Percentiles rank a stretch among this genome's conserved stretches.
phyloP scores from a whole-genome alignment of 2,888 invertebrate genomes.

The Drosophila paramelanica region DNA sequence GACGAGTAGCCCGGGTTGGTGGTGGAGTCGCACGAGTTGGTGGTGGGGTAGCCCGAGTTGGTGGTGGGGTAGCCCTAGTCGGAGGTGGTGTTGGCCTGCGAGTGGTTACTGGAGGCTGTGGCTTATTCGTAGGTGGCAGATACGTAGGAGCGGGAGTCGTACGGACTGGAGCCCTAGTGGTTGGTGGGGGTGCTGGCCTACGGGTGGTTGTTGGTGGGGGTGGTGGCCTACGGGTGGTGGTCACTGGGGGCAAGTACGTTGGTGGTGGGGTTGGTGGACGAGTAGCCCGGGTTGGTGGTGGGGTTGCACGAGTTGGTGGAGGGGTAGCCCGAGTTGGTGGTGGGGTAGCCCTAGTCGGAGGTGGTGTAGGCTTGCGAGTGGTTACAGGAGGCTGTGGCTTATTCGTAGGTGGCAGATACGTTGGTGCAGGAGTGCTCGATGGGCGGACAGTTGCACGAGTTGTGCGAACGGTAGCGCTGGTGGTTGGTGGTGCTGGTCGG shows the following conservation, averaged over 20 bases:
- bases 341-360: conserved; percentile 18
- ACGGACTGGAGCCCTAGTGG: no score
- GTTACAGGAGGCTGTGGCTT: conserved; percentile 58
- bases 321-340: not conserved
- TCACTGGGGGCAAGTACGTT: conserved; percentile 59
- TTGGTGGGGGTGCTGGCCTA: conserved; percentile 1
- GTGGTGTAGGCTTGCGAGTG: conserved; percentile 25
- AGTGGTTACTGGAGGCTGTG: conserved; percentile 55
- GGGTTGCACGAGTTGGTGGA: not conserved
- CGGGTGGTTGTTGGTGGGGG: conserved; percentile 29
- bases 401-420: conserved; percentile 60
- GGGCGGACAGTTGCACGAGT: conserved; percentile 33
- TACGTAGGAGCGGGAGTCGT: conserved; percentile 50
- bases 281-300: conserved; percentile 38
- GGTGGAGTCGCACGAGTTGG: conserved; percentile 24
- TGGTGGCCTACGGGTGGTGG: conserved; percentile 50
- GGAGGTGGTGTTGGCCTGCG: conserved; percentile 38
- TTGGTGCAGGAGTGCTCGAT: conserved; percentile 40
- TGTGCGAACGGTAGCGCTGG: conserved; percentile 44
- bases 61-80: conserved; percentile 21
- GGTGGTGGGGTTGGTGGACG: conserved; percentile 48
- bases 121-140: conserved; percentile 59
- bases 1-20: conserved; percentile 30
- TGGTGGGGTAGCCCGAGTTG: no score
- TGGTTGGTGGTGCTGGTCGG: conserved; percentile 38